Evolutionary conservation across 2,113 vertebrate species (phyloP), one percentile per base, ranked within the genome.

Genomic region (Pedetes capensis): DNA sequence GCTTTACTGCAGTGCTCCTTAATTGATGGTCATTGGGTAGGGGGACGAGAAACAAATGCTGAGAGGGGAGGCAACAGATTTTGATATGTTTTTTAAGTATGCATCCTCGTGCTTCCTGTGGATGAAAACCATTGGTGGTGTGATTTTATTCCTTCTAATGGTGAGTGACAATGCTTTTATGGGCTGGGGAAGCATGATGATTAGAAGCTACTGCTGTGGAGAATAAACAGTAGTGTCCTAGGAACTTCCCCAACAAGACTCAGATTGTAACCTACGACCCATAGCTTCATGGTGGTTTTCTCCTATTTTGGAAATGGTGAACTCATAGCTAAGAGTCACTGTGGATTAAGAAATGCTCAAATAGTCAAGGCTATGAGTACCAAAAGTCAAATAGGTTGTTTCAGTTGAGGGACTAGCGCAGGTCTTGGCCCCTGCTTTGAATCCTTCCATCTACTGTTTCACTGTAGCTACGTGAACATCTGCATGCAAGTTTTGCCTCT

Each of bases 271-370:
- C 83, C n/a, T 80, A 81, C 95, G 76, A 93, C 47, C 71, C 37
- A 27, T 27, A 29, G 55, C 80, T 97, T 96, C 76, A 29, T 91
- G 64, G 57, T 95, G 79, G 27, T 85, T 97, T 96, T 96, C 66
- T 87, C 59, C 61, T 96, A 59, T 95, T 97, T 96, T 6, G 12
- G 68, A 97, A 95, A 94, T 55, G 90, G 42, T 93, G 95, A 97
- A 88, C 94, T 97, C 97, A 95, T 93, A 81, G 55, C 37, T 90
- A 49, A 87, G 89, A 95, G 90, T 96, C 89, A 84, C 72, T 88
- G 22, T 92, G 87, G 90, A 91, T 92, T 96, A 97, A 96, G 81
- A 94, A 93, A 90, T 95, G 57, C n/a, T 88, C 78, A 94, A 47
- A 92, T 85, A 72, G 85, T 74, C 72, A 79, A 86, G 71, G 51